phyloP scores from a whole-genome alignment of 2,888 invertebrate genomes.

The Chrysolina haemoptera region DNA sequence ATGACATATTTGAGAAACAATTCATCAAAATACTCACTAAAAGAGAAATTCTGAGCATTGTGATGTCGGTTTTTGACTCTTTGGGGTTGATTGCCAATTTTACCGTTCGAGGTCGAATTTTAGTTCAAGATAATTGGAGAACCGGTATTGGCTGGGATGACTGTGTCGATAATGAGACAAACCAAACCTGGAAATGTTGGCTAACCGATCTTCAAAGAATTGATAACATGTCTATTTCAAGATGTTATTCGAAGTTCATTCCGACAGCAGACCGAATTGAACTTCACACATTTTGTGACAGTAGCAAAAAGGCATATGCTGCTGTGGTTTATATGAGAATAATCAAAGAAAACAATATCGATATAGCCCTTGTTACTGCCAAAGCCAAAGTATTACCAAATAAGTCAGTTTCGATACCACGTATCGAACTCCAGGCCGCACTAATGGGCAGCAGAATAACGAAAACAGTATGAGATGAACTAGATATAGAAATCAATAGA shows the following conservation, averaged over 20 bases:
- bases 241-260: not conserved
- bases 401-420: slow-evolving; percentile 32
- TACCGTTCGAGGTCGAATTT: not conserved
- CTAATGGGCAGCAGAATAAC: no score
- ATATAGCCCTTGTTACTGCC: slow-evolving; percentile 37
- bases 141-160: not conserved
- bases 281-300: not conserved
- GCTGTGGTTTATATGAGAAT: slow-evolving; percentile 35
- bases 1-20: not conserved
- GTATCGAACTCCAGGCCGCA: no score
- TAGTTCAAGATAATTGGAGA: not conserved
- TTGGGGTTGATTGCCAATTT: not conserved
- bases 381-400: slow-evolving; percentile 55
- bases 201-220: not conserved
- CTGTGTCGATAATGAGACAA: not conserved
- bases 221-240: not conserved
- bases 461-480: no score
- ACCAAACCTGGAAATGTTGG: not conserved
- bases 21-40: not conserved
- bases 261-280: not conserved
- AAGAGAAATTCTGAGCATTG: not conserved
- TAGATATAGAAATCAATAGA: no score
- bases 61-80: not conserved
- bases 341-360: slow-evolving; percentile 34
- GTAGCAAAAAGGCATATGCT: slow-evolving; percentile 25